Percentiles rank a stretch among this genome's conserved stretches.
Evolutionary conservation across 2,797 vertebrate genomes (phyloP).

Genomic region (Pseudochaenichthys georgianus): DNA sequence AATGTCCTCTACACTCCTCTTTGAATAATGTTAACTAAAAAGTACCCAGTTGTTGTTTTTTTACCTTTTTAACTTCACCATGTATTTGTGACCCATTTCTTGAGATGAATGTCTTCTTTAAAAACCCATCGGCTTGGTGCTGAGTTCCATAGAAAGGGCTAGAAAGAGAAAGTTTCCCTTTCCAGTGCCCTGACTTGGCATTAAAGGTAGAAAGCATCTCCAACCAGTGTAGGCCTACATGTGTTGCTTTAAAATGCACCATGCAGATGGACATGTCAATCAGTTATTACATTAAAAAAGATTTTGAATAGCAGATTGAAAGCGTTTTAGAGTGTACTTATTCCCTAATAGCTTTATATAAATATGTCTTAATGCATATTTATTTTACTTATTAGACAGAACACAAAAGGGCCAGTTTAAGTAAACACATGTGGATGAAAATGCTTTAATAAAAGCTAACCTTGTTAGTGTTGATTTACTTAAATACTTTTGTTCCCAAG

Average conservation of each 20-base stretch:
- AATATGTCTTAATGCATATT: neutral
- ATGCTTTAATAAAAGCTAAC: slow-evolving; percentile 2
- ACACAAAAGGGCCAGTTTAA: neutral
- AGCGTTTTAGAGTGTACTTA: neutral
- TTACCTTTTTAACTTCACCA: neutral
- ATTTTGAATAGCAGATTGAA: neutral
- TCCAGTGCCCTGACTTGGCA: neutral
- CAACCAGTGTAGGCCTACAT: neutral
- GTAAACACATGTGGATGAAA: neutral
- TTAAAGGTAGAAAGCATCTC: neutral
- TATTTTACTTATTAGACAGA: neutral
- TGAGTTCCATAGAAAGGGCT: neutral
- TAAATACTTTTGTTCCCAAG: neutral
- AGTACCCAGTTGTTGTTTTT: too few species aligned
- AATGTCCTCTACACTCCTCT: too few species aligned
- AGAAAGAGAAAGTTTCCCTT: neutral
- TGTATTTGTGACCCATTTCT: neutral
- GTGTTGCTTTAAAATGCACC: neutral
- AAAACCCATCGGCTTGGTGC: neutral
- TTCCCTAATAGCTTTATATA: slow-evolving; percentile 10
- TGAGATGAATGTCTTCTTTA: neutral
- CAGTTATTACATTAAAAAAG: slow-evolving; percentile 2
- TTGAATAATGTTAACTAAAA: too few species aligned
- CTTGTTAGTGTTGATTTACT: slow-evolving; percentile 6
- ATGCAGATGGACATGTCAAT: slow-evolving; percentile 5